These are phyloP conservation scores for Porphyrio hochstetteri DNA, from an alignment of 2,113 vertebrate genomes.

Conservation along the genomic window DNA sequence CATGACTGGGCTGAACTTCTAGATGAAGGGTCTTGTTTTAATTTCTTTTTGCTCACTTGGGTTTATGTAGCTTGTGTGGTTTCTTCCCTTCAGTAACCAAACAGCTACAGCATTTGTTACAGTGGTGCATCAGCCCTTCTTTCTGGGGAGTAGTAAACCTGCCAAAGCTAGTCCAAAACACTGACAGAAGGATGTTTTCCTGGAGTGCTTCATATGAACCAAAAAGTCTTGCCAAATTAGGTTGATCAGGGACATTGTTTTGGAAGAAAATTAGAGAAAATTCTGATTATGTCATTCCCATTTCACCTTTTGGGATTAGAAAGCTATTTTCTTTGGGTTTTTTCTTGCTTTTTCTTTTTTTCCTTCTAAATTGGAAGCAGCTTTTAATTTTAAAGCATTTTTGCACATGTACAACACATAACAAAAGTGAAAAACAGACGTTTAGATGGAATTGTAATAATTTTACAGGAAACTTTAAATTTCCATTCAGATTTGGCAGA, in stretches of 20 bases:
- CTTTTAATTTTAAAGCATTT: background rate
- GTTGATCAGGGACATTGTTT: background rate
- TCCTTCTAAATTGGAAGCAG: background rate
- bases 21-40: background rate
- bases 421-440: background rate
- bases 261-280: background rate
- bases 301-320: background rate
- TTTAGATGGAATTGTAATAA: background rate
- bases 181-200: background rate
- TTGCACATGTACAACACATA: background rate
- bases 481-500: constrained; percentile 8
- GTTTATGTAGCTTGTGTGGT: background rate
- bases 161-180: background rate
- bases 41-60: background rate
- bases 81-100: background rate
- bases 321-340: background rate
- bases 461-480: background rate
- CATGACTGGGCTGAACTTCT: background rate
- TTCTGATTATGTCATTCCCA: background rate
- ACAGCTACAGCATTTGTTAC: background rate
- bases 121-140: background rate
- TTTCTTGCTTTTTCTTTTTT: rapidly evolving
- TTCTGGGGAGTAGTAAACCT: background rate
- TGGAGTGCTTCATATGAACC: background rate
- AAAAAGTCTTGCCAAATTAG: background rate